Evolutionary conservation across 2,113 vertebrate species (phyloP).

Genomic region (Atherinomorus stipes): DNA sequence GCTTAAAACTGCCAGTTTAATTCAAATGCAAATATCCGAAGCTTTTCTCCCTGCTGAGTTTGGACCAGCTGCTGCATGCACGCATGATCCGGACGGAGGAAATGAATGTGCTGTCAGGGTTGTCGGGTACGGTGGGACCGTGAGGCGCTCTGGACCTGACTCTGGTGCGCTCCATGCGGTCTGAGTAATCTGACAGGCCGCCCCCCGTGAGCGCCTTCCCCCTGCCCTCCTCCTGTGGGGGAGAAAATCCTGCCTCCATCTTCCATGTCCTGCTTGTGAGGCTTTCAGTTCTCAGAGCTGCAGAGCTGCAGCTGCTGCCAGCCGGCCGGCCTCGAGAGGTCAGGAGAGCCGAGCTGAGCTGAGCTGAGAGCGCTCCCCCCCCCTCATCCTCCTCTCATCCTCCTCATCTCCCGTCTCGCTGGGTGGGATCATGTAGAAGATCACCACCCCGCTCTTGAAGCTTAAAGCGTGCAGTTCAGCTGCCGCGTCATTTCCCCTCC

Average conservation of each 20-base stretch:
- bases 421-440: conserved; percentile 59
- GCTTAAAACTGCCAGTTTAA: too few relatives aligned
- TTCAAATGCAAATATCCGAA: too few relatives aligned
- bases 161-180: neutral
- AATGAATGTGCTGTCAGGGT: conserved; percentile 6
- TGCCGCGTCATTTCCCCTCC: conserved; percentile 16
- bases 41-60: too few relatives aligned
- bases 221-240: conserved; percentile 31
- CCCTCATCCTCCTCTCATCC: conserved; percentile 26
- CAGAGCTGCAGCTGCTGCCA: conserved; percentile 44
- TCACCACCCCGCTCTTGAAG: conserved; percentile 36
- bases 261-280: conserved; percentile 40
- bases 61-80: neutral
- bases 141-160: neutral
- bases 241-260: conserved; percentile 51
- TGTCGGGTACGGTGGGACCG: conserved; percentile 1
- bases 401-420: conserved; percentile 35
- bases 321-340: conserved; percentile 30
- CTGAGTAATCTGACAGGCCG: conserved; percentile 61
- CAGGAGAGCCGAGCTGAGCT: conserved; percentile 24
- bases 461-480: conserved; percentile 26
- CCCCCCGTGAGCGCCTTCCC: conserved; percentile 36
- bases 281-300: conserved; percentile 24
- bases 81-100: too few relatives aligned
- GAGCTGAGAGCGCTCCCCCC: conserved; percentile 1